A percentile compares a stretch with the other conserved stretches of the same genome.
Evolutionary conservation across 1,140 invertebrate species (phyloP).

Genomic region (Nomia melanderi): DNA sequence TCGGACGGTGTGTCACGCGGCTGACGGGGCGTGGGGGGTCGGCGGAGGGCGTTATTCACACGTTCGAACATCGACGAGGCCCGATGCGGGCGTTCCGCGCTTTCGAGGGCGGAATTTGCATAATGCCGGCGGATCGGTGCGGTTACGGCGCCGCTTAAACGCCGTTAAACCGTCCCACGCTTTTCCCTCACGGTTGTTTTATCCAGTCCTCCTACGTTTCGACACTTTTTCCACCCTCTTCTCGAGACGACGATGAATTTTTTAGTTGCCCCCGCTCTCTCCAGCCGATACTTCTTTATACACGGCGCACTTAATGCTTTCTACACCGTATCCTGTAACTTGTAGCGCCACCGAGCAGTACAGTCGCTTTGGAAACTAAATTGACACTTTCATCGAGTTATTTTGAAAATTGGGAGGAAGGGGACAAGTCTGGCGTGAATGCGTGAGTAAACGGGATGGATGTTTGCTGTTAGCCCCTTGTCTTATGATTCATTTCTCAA

Average conservation of each 20-base stretch:
- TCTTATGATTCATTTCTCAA: no score
- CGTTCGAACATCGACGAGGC: slow-evolving; percentile 9
- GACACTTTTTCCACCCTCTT: no score
- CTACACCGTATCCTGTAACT: no score
- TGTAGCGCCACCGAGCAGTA: no score
- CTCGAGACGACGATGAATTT: neutral
- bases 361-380: no score
- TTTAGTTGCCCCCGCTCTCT: neutral
- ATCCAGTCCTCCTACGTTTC: neutral
- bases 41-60: neutral
- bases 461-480: no score
- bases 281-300: neutral
- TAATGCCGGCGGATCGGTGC: slow-evolving; percentile 28
- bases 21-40: neutral
- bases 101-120: slow-evolving; percentile 31
- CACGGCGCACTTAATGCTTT: no score
- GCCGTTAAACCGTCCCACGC: slow-evolving; percentile 15
- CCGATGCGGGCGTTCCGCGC: neutral
- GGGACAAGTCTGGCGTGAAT: no score
- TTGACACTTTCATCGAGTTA: no score
- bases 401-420: no score
- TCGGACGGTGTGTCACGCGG: slow-evolving; percentile 11
- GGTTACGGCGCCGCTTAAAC: slow-evolving; percentile 21
- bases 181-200: slow-evolving; percentile 12
- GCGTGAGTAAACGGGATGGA: no score